Percentiles rank a stretch among this genome's conserved stretches.
phyloP scores from a whole-genome alignment of 1,140 invertebrate species.

The Chlorops oryzae region DNA sequence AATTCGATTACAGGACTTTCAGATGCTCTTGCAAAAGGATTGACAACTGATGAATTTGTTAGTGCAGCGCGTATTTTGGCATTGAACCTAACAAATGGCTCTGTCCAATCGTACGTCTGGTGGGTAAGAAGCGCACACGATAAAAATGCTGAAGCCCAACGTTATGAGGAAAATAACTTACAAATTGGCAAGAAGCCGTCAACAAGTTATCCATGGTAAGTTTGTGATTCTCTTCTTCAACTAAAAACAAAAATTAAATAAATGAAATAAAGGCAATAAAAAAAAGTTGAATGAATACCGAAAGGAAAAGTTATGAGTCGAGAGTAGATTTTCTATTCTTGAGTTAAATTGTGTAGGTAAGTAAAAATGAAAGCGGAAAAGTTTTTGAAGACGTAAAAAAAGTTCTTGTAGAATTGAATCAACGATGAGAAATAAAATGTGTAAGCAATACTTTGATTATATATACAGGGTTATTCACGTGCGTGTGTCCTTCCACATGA shows the following conservation, averaged over 20 bases:
- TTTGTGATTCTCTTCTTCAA: neutral
- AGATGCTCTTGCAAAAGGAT: slow-evolving; percentile 55
- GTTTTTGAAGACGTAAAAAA: neutral
- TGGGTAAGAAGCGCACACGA: slow-evolving; percentile 49
- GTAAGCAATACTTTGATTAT: too few species aligned
- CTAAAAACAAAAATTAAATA: neutral
- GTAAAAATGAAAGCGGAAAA: neutral
- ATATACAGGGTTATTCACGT: too few species aligned
- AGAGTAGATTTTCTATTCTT: neutral
- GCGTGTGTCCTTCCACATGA: too few species aligned
- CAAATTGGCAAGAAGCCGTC: slow-evolving; percentile 52
- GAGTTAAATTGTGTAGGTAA: neutral
- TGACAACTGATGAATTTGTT: slow-evolving; percentile 54
- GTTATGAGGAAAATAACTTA: slow-evolving; percentile 49
- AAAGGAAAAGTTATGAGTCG: neutral
- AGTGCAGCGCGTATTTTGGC: slow-evolving; percentile 55
- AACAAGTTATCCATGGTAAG: slow-evolving; percentile 54
- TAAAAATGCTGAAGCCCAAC: slow-evolving; percentile 49
- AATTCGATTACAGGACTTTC: slow-evolving; percentile 49
- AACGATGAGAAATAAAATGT: too few species aligned
- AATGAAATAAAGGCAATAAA: neutral
- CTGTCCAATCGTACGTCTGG: slow-evolving; percentile 53
- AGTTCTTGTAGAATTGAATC: too few species aligned
- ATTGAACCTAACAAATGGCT: slow-evolving; percentile 56
- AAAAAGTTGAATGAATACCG: neutral